Base-by-base conservation (phyloP, 2,797 vertebrate genomes). In the Onychomys leucogaster region DNA sequence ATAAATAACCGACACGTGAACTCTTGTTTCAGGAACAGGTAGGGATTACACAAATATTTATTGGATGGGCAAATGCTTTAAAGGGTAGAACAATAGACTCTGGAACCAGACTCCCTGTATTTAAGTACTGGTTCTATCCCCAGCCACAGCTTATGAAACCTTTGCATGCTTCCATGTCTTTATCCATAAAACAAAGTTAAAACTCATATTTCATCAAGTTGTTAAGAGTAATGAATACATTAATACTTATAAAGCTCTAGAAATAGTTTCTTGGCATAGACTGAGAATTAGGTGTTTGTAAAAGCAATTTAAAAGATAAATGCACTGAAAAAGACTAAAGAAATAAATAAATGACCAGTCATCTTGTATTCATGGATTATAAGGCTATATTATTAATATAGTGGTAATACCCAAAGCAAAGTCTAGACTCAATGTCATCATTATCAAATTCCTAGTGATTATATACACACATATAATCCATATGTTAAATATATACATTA, bases 91-190 rank as follows among this genome's bases (percentile, higher is more conserved):
- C 52, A 88, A 21, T 61, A 14, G 65, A 90, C 12, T 84, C 71
- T 52, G 29, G 29, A 82, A n/a, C 34, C 75, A 76, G 29, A 29
- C 14, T 67, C 8, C 19, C 32, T 76, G 17, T 41, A 59, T 49
- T 49, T 49, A 49, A 49, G 46, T 49, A 49, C 46, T 49, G 76
- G 16, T 80, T 97, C 86, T 85, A 2, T 25, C 6, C 46, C 25
- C 57, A 75, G 43, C n/a, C 86, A 12, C 41, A 19, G 84, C 46
- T 78, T 77, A 86, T 69, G 87, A 57, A 85, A 84, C 23, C 17
- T 96, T 29, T 89, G 91, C 81, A 46, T 90, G 52, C n/a, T 19
- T 80, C 32, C 43, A 77, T 77, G 27, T 87, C 76, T 83, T 84
- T 93, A 52, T 32, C 23, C 23, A 65, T 49, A 88, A 93, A 76